Conservation (phyloP, 1,140 invertebrate genomes). For the Meloidogyne hapla region DNA sequence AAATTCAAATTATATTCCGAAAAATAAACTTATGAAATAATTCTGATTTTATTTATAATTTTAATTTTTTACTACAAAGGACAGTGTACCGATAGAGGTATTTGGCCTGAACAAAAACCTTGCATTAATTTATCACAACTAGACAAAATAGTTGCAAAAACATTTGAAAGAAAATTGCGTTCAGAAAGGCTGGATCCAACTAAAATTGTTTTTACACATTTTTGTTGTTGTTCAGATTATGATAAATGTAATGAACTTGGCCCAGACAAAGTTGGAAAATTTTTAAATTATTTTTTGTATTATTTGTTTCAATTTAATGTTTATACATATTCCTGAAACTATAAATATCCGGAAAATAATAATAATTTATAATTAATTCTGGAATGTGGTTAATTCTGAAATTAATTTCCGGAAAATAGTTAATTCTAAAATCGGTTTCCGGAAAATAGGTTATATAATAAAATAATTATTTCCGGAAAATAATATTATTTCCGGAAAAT, state of each 20-base stretch:
- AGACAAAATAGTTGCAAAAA: constrained; percentile 16
- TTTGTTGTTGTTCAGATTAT: constrained; percentile 24
- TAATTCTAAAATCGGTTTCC: no score
- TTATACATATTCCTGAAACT: neutral
- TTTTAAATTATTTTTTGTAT: constrained; percentile 9
- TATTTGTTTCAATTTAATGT: no score
- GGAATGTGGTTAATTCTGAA: neutral
- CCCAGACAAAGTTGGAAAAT: constrained; percentile 7
- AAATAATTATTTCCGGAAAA: no score
- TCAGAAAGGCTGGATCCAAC: constrained; percentile 24
- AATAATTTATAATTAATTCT: constrained; percentile 8
- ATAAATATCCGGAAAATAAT: neutral
- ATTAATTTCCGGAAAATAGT: neutral
- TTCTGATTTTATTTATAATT: neutral
- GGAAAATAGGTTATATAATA: no score
- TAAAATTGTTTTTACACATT: constrained; percentile 18
- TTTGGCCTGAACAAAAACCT: constrained; percentile 14
- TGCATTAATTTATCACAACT: constrained; percentile 15
- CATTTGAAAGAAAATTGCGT: constrained; percentile 20
- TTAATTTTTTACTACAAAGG: neutral
- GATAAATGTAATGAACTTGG: constrained; percentile 26
- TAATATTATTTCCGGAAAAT: no score
- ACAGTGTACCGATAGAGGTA: constrained; percentile 19
- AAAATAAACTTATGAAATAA: no score
- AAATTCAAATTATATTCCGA: no score